These are phyloP conservation scores for Lasioglossum vierecki DNA, from an alignment of 2,888 invertebrate genomes.

Conservation along the genomic window DNA sequence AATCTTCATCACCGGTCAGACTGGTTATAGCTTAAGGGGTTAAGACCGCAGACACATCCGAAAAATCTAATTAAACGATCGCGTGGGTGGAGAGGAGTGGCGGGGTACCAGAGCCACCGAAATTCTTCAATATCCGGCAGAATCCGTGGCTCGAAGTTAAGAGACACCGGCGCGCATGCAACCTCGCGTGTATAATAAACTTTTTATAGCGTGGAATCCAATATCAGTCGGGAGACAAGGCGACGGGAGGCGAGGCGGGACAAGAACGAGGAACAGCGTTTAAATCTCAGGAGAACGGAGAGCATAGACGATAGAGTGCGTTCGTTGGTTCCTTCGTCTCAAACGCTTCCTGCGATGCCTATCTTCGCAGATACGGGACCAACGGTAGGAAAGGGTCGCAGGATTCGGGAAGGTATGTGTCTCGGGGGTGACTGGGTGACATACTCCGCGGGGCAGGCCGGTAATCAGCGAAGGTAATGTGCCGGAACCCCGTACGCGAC, in stretches of 20 bases:
- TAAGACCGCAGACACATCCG: background rate
- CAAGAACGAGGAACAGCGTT: conserved; percentile 4
- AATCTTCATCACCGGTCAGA: background rate
- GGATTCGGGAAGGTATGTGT: conserved; percentile 75
- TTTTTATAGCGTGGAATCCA: conserved; percentile 28
- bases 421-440: conserved; percentile 81
- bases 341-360: conserved; percentile 45
- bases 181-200: conserved; percentile 38
- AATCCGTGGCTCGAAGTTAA: background rate
- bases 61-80: conserved; percentile 23
- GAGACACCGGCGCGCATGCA: background rate
- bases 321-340: conserved; percentile 46
- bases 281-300: conserved; percentile 47
- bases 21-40: background rate
- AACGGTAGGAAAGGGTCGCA: conserved; percentile 53
- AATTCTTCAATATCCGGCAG: conserved; percentile 19
- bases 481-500: conserved; percentile 78
- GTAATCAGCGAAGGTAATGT: conserved; percentile 84
- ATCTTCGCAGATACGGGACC: conserved; percentile 39
- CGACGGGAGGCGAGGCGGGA: background rate
- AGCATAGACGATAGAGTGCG: background rate
- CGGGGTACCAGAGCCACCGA: background rate
- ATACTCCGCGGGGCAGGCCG: conserved; percentile 79
- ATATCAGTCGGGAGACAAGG: background rate
- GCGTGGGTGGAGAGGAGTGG: background rate